Evolutionary conservation across 2,888 invertebrate species (phyloP), one percentile per base, ranked within the genome.

Genomic region (Drosophila neonasuta): DNA sequence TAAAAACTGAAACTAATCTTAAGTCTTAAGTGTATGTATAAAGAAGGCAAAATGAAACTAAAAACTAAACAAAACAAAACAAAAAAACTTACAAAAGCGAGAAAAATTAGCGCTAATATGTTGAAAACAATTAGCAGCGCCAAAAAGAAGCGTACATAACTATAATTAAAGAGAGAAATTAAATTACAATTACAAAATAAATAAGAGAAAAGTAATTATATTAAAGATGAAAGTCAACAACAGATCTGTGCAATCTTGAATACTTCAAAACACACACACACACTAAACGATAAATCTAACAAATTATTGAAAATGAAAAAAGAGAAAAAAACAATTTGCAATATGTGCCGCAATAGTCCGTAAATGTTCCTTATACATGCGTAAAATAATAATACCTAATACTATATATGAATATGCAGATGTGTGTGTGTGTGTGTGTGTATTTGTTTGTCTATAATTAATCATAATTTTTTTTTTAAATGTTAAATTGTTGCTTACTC

Each of bases 311-410:
- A 13, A 29, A 65, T 55, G 30, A 5, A 24, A 24, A 24, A 0
- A 24, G 1, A 24, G 6, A 24, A 24, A 6, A 24, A n/a, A 36
- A 36, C 36, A 59, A 55, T 62, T 69, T 75, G 74, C 74, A 85
- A 81, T 65, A 73, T 79, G 66, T 74, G 71, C 60, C 69, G 80
- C 79, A 86, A 80, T 83, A 80, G 84, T 80, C 83, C 75, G 60
- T 72, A 78, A 86, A 83, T 86, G 86, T 86, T 80, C 86, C 86
- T 81, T 81, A 86, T 68, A 85, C 68, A 58, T 55, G 30, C 29
- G 42, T 58, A 58, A 49, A 30, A 58, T 52, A 20, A 49, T 15
- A 41, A 42, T 61, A 61, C 46, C 36, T 32, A 58, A 41, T 39
- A 46, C 36, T 48, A 45, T 15, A 51, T 44, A 30, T 34, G 59